Evolutionary conservation across 2,797 vertebrate species (phyloP), one percentile per base, ranked within the genome.

Genomic region (Myotis daubentonii): DNA sequence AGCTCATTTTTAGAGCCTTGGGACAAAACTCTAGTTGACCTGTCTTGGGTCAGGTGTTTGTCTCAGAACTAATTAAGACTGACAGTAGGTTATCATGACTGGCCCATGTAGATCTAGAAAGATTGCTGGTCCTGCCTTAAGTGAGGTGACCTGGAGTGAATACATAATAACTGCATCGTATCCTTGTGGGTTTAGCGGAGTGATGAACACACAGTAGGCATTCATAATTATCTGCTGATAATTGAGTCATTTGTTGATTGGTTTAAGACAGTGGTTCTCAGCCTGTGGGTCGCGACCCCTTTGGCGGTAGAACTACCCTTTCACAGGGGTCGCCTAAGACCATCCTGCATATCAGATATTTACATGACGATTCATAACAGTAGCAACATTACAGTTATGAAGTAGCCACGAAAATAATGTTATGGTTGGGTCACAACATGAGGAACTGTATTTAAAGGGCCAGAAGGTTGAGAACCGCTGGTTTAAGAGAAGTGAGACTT

Each of bases 201-300:
- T 36, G 30, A 49, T 62, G 33, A 74, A 44, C 9, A n/a, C 8
- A 68, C 25, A 85, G 8, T 38, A 82, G 72, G 51, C 5, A 2
- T n/a, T 93, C 57, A 12, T 30, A 85, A 80, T 86, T 87, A 60
- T 83, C 94, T 92, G 33, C 53, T 90, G 17, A 53, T 38, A 44
- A 88, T 19, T 83, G 49, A 57, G 62, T 62, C 57, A 68, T 78
- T 91, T 94, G 25, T 79, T 84, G 62, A 33, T 91, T 57, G 83
- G 80, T 74, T 81, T 80, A 87, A 86, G 44, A 83, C 41, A 44
- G 41, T 44, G 41, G 41, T 44, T 44, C 41, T 44, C 41, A 44
- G 2, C 9, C 41, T 44, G 41, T 44, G 41, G 41, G 41, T 44
- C 9, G 2, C 9, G 41, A 44, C 41, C 41, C 41, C 41, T 44